Evolutionary conservation across 1,140 invertebrate species (phyloP).

Genomic region (Drosophila setifemur): DNA sequence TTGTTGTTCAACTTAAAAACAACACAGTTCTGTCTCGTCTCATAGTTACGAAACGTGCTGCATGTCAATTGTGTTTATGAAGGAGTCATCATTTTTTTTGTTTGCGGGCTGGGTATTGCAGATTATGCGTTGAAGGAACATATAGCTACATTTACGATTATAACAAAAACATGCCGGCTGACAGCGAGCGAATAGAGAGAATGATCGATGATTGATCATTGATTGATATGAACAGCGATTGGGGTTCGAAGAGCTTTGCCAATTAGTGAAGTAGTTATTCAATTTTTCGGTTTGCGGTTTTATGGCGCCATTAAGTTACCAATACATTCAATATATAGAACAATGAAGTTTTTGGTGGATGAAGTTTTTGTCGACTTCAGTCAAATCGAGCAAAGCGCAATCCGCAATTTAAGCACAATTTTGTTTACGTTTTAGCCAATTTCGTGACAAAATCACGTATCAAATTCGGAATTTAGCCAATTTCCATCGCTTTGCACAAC

Average conservation of each 20-base stretch:
- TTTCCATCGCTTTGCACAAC: conserved; percentile 31
- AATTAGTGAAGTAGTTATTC: conserved; percentile 17
- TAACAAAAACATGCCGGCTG: conserved; percentile 62
- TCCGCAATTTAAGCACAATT: neutral
- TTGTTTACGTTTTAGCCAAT: conserved; percentile 15
- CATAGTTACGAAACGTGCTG: conserved; percentile 10
- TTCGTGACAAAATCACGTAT: conserved; percentile 19
- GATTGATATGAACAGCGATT: conserved; percentile 27
- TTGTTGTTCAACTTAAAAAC: too few species aligned
- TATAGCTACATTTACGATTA: conserved; percentile 36
- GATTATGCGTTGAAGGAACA: conserved; percentile 17
- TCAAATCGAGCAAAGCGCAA: conserved; percentile 30
- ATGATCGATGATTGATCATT: conserved; percentile 28
- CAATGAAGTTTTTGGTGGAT: conserved; percentile 34
- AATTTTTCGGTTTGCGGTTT: neutral
- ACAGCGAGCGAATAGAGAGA: conserved; percentile 45
- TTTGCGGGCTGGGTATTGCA: conserved; percentile 4
- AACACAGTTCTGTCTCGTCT: too few species aligned
- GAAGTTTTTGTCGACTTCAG: conserved; percentile 35
- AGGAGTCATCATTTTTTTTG: conserved; percentile 8
- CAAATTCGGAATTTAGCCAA: conserved; percentile 19
- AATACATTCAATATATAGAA: conserved; percentile 49
- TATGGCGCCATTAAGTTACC: conserved; percentile 10
- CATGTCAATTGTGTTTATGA: conserved; percentile 30
- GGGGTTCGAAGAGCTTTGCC: conserved; percentile 20